phyloP scores from a whole-genome alignment of 2,797 vertebrate species.

The Pristis pectinata region DNA sequence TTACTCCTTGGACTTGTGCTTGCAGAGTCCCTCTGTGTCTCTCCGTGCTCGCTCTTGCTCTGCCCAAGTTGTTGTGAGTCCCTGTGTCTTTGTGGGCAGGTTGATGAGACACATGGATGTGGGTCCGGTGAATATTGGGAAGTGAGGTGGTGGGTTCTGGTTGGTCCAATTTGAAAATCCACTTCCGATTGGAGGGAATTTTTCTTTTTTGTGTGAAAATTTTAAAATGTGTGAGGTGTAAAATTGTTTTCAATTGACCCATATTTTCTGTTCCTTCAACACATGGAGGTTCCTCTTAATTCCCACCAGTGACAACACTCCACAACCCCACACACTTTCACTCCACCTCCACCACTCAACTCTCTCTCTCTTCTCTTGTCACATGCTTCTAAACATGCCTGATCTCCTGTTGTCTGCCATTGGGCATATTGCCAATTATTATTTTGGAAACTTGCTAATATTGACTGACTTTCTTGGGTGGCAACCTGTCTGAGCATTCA shows the following conservation, averaged over 20 bases:
- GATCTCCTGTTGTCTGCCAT: background rate
- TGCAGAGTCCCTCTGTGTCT: no score
- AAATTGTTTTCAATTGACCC: background rate
- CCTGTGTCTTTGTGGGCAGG: no score
- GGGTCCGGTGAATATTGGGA: no score
- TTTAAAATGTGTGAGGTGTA: no score
- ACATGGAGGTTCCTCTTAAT: background rate
- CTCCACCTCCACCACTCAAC: no score
- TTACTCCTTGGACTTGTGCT: background rate
- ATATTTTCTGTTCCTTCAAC: background rate
- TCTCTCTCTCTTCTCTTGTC: background rate
- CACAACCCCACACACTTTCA: no score
- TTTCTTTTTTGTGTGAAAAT: background rate
- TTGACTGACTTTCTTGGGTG: background rate
- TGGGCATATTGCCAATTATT: background rate
- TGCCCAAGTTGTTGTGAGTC: no score
- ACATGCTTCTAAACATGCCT: background rate
- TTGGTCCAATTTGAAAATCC: background rate
- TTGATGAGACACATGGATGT: no score
- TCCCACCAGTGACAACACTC: no score
- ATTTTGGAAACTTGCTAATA: background rate
- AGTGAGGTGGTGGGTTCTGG: no score
- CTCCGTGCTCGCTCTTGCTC: no score
- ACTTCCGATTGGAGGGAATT: background rate
- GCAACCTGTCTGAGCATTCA: background rate